Evolutionary conservation across 1,140 invertebrate genomes (phyloP), one percentile per base, ranked within the genome.

Genomic region (Diachasma alloeum): DNA sequence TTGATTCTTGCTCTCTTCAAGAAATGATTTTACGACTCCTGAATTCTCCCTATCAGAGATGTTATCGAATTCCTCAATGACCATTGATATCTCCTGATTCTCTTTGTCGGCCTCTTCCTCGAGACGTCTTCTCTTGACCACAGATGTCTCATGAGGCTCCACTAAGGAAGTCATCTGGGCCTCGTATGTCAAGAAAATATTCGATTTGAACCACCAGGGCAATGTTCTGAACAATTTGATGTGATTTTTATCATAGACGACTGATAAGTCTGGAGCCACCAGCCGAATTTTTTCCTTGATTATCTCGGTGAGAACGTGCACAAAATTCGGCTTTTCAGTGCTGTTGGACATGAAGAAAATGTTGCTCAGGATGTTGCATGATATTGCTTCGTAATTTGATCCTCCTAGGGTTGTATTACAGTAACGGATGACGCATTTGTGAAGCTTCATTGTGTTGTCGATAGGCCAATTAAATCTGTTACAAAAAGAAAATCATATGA

Each of bases 201-300:
- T 83, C 0, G 89, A 88, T 42, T 89, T 87, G 10, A 87, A 88
- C 87, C 89, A 89, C 88, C 88, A 89, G 0, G 88, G 87, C 36
- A 87, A 81, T 3, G 80, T 83, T 46, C 81, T 79, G 48, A 90
- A 89, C 26, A 86, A 78, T 67, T 83, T 87, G 0, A 90, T 70
- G 11, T 86, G 82, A 79, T 88, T 84, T 74, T 83, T 88, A 37
- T 89, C 88, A 24, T 88, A 90, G 53, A 89, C 84, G 0, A 88
- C 84, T 39, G 63, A 82, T 9, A 85, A 66, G n/a, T 86, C 72
- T 13, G 76, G 42, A 0, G 81, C 77, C 5, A 90, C 26, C 10
- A 80, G 42, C 37, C 75, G 69, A 17, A 88, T 81, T 72, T 88
- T 89, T 15, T 81, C 78, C 22, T 83, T 85, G 0, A 85, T 69